Base-by-base conservation (phyloP, 2,888 invertebrate species). In the Cartodere bifasciata region DNA sequence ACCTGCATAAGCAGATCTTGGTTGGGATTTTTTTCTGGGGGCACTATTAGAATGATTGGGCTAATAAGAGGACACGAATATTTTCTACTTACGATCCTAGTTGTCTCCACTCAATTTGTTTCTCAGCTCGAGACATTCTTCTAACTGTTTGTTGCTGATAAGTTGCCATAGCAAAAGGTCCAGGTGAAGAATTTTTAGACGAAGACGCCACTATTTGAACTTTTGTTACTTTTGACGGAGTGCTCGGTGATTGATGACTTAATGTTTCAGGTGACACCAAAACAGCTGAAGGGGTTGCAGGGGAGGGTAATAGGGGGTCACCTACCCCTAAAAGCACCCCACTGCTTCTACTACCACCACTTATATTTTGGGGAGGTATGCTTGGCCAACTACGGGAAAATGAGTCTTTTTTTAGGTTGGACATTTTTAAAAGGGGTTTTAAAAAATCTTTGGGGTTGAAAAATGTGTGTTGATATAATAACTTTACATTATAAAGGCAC, bases 191-290 rank as follows among this genome's bases (percentile, higher is more conserved):
- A n/a, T n/a, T n/a, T 41, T 40, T 43, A 5, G 37, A 32, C 22
- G 40, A 34, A 15, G 37, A 29, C 4, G 39, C 33, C 9, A 23
- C 28, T 10, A 43, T 43, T 28, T 43, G 43, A 25, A 43, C 42
- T 13, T 39, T 38, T 23, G 38, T 28, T n/a, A n/a, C n/a, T n/a
- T n/a, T n/a, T n/a, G n/a, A n/a, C n/a, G n/a, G n/a, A n/a, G n/a
- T 41, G 9, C 22, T 22, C n/a, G 80, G 80, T 28, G 69, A 75
- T 50, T 77, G 77, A 55, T 73, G 72, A 50, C 79, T 69, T 39
- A 79, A 69, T 44, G 79, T 79, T 59, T 75, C 75, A 23, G 82
- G 78, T 15, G 82, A 79, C 42, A 81, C 78, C 47, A 83, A 68
- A 32, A 79, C 74, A 35, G 80, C 78, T 35, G 72, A 73, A 26